A percentile compares a stretch with the other conserved stretches of the same genome.
Evolutionary conservation across 2,797 vertebrate genomes (phyloP).

Genomic region (Malacoraja senta): DNA sequence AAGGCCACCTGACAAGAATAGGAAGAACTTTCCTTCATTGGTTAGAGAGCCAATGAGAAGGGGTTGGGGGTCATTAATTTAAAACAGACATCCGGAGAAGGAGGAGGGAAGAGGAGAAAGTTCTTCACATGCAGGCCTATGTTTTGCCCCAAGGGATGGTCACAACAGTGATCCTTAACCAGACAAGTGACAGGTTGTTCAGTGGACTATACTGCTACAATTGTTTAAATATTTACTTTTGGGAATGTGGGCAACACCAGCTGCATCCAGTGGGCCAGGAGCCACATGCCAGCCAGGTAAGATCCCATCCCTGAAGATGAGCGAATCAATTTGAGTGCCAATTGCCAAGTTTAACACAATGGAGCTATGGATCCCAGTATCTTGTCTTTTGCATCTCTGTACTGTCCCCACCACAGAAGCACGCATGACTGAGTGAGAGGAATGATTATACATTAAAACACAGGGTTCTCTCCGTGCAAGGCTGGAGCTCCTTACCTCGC

Average conservation of each 20-base stretch:
- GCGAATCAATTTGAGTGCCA: background rate
- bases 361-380: background rate
- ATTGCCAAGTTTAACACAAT: background rate
- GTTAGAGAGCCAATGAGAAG: background rate
- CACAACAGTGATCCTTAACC: background rate
- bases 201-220: background rate
- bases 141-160: background rate
- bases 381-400: too few species aligned
- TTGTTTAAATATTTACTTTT: background rate
- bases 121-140: background rate
- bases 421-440: background rate
- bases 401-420: background rate
- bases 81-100: background rate
- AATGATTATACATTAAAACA: background rate
- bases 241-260: background rate
- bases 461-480: too few species aligned
- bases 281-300: background rate
- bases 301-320: background rate
- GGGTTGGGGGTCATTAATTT: background rate
- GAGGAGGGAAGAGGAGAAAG: background rate
- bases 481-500: conserved; percentile 80
- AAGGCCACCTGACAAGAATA: background rate
- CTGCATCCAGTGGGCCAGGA: background rate
- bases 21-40: background rate
- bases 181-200: background rate